phyloP scores from a whole-genome alignment of 2,113 vertebrate species.

The Numida meleagris region DNA sequence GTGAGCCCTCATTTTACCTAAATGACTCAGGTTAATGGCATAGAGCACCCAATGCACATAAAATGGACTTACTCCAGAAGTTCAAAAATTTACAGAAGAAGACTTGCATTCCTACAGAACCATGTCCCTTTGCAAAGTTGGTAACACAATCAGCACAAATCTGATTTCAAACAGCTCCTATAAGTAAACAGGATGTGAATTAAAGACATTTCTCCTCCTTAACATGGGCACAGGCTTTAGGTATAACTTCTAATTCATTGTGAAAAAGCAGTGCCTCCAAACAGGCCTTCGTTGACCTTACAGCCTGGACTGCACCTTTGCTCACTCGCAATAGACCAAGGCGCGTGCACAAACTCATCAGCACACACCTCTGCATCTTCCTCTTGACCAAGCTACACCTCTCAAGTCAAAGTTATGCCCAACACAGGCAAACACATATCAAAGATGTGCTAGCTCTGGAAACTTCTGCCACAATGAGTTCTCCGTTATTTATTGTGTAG shows the following conservation, averaged over 20 bases:
- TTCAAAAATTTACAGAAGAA: neutral
- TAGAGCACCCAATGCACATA: neutral
- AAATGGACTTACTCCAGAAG: neutral
- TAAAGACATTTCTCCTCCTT: neutral
- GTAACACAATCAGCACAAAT: neutral
- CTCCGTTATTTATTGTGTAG: neutral
- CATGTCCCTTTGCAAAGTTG: neutral
- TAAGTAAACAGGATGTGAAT: neutral
- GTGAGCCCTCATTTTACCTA: neutral
- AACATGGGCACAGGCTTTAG: neutral
- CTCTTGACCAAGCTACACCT: neutral
- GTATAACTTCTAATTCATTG: neutral
- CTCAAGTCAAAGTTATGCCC: neutral
- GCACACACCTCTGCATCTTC: neutral
- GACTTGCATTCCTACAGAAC: neutral
- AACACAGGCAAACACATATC: neutral
- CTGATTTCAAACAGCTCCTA: neutral
- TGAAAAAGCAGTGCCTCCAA: neutral
- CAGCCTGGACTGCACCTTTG: neutral
- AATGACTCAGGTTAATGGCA: neutral
- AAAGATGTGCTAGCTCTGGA: neutral
- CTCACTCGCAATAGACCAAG: neutral
- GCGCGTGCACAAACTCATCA: neutral
- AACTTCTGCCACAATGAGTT: accelerated
- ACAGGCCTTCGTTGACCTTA: neutral